phyloP scores from a whole-genome alignment of 2,797 vertebrate species.

The Acomys russatus region DNA sequence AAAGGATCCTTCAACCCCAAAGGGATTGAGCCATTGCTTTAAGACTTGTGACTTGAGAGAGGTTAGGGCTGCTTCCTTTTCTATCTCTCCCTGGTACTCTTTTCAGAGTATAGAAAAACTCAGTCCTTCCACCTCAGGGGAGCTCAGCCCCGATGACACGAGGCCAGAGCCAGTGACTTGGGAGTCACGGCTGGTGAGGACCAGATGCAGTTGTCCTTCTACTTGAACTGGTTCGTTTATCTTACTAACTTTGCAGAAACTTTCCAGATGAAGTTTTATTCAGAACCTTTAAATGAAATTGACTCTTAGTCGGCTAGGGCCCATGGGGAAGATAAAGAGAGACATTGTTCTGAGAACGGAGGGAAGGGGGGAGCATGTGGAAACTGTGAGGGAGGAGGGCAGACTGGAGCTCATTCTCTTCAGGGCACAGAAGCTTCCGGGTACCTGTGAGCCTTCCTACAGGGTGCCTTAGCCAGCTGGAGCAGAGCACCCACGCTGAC shows the following conservation, averaged over 20 bases:
- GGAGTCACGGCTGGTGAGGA: not conserved
- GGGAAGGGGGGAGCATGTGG: not conserved
- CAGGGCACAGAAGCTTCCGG: not conserved
- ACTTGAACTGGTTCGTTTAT: not conserved
- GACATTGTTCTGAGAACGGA: not conserved
- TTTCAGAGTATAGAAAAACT: not conserved
- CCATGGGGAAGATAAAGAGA: not conserved
- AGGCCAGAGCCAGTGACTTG: not conserved
- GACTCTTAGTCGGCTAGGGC: constrained; percentile 14
- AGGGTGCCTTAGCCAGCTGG: not conserved
- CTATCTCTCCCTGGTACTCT: not conserved
- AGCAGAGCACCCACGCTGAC: not conserved
- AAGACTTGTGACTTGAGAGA: not conserved
- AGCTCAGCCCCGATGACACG: not conserved
- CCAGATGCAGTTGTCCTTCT: not conserved
- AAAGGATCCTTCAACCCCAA: not conserved
- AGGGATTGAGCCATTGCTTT: not conserved
- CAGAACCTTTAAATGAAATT: not conserved
- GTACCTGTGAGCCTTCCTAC: not conserved
- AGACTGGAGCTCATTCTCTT: not conserved
- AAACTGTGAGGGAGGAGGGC: not conserved
- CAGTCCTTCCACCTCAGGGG: not conserved
- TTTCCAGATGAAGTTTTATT: constrained; percentile 8
- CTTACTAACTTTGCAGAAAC: not conserved
- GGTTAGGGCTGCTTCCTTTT: not conserved